Evolutionary conservation across 2,888 invertebrate genomes (phyloP).

Genomic region (Xestia ashworthii): DNA sequence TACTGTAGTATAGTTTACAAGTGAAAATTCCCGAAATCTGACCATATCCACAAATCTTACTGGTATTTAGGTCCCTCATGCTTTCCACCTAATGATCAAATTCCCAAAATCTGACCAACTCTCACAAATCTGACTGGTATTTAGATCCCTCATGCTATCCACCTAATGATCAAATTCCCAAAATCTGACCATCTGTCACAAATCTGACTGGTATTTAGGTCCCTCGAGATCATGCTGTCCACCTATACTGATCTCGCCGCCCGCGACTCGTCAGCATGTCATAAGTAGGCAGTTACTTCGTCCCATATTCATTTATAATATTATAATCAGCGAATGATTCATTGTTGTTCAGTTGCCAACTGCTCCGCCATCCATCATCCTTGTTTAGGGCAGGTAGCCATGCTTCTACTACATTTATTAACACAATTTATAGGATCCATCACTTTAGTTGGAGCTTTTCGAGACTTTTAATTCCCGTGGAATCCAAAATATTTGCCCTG

Average conservation of each 20-base stretch:
- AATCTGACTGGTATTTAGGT: no score
- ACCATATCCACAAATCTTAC: background rate
- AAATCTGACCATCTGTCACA: no score
- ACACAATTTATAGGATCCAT: background rate
- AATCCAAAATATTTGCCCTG: background rate
- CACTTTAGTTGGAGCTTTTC: background rate
- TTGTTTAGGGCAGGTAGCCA: conserved; percentile 47
- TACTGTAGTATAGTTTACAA: no score
- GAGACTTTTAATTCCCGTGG: background rate
- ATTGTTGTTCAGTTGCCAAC: conserved; percentile 53
- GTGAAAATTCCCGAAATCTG: background rate
- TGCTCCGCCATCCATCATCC: conserved; percentile 31
- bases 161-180: no score
- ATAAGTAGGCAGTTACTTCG: conserved; percentile 28
- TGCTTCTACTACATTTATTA: background rate
- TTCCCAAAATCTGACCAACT: background rate
- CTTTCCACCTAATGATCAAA: no score
- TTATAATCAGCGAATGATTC: conserved; percentile 47
- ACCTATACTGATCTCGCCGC: no score
- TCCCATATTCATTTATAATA: conserved; percentile 37
- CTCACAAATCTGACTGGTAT: background rate
- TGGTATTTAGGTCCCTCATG: background rate
- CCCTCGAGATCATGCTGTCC: no score
- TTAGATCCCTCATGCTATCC: conserved; percentile 9
- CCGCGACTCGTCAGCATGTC: conserved; percentile 9